Percentiles rank a stretch among this genome's conserved stretches.
These are phyloP conservation scores for Eilema caniola DNA, from an alignment of 2,888 invertebrate species.

Conservation along the genomic window DNA sequence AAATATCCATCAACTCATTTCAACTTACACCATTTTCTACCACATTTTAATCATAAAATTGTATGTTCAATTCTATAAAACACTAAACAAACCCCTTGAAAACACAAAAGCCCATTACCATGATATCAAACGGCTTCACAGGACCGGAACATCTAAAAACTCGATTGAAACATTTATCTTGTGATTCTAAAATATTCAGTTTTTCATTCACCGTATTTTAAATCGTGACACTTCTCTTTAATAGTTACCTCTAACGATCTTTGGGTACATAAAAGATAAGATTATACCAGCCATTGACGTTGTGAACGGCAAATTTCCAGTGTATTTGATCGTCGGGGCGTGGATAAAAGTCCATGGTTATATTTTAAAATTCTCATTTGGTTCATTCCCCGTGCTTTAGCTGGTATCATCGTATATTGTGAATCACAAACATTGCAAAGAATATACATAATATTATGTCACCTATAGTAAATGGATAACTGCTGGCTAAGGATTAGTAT, in stretches of 20 bases:
- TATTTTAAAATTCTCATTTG: slow-evolving; percentile 64
- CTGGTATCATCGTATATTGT: slow-evolving; percentile 26
- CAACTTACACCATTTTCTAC: slow-evolving; percentile 36
- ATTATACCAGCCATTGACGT: slow-evolving; percentile 55
- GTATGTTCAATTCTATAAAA: slow-evolving; percentile 36
- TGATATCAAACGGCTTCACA: slow-evolving; percentile 37
- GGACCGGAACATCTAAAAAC: slow-evolving; percentile 48
- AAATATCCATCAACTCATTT: slow-evolving; percentile 32
- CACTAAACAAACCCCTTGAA: slow-evolving; percentile 49
- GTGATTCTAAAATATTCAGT: slow-evolving; percentile 43
- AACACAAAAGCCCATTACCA: slow-evolving; percentile 46
- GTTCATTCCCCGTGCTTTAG: slow-evolving; percentile 41
- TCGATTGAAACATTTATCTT: slow-evolving; percentile 54
- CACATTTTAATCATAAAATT: slow-evolving; percentile 49
- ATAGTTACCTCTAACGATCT: slow-evolving; percentile 60
- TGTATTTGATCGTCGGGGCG: slow-evolving; percentile 58
- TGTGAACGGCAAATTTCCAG: slow-evolving; percentile 51
- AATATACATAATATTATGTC: slow-evolving; percentile 10
- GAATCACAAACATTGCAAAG: slow-evolving; percentile 16
- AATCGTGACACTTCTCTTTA: slow-evolving; percentile 56
- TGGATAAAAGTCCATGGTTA: slow-evolving; percentile 51
- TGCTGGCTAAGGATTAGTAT: too few species aligned
- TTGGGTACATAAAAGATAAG: slow-evolving; percentile 60
- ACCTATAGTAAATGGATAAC: not conserved
- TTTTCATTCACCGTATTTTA: slow-evolving; percentile 54